Conservation (phyloP, 2,888 invertebrate species). For the Napeogenes sylphis region DNA sequence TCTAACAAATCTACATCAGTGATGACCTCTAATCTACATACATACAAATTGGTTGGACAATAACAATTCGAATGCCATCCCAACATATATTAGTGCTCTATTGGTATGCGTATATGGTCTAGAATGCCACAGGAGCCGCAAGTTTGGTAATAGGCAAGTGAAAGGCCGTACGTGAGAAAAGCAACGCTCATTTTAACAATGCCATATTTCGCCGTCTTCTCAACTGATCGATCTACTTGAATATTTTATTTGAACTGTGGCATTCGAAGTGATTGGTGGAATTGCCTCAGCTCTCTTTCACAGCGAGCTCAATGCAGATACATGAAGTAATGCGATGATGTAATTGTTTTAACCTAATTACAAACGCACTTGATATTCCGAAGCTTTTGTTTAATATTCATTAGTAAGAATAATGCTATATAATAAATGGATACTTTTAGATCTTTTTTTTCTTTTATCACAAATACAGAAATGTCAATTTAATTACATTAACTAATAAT, state of each 20-base stretch:
- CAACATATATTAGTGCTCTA: conserved; percentile 17
- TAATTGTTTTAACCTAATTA: not conserved
- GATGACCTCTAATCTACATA: conserved; percentile 74
- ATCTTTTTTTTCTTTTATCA: too few species aligned
- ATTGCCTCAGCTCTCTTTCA: conserved; percentile 27
- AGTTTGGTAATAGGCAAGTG: conserved; percentile 72
- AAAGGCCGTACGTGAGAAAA: conserved; percentile 75
- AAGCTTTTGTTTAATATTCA: not conserved
- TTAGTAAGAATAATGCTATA: too few species aligned
- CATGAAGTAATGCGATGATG: not conserved
- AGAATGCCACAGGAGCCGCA: conserved; percentile 36
- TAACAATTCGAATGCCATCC: conserved; percentile 56
- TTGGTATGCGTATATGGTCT: conserved; percentile 38
- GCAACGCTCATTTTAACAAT: conserved; percentile 71
- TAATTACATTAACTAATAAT: too few species aligned
- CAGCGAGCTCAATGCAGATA: not conserved
- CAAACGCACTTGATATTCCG: not conserved
- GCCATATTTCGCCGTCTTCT: conserved; percentile 70
- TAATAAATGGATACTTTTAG: too few species aligned
- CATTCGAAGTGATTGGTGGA: conserved; percentile 50
- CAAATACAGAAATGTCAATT: too few species aligned
- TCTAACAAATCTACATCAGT: conserved; percentile 48
- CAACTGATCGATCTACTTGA: conserved; percentile 70
- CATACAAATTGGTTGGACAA: conserved; percentile 72
- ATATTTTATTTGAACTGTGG: conserved; percentile 62